phyloP scores from a whole-genome alignment of 2,888 invertebrate species.

The Dendrolimus pini region DNA sequence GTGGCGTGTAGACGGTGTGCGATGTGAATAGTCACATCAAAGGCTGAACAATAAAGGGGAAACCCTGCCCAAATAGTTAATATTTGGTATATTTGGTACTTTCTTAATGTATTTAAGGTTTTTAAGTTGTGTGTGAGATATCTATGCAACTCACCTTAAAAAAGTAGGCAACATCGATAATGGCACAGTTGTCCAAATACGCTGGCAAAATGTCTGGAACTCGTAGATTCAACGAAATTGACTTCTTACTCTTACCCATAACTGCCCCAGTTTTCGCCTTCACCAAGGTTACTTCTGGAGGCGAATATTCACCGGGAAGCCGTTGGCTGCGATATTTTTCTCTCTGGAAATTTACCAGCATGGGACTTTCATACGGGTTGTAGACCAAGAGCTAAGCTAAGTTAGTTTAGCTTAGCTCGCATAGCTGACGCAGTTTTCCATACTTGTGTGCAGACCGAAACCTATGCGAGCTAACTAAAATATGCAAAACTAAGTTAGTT shows the following conservation, averaged over 20 bases:
- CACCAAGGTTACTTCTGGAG: conserved; percentile 28
- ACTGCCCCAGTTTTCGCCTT: conserved; percentile 30
- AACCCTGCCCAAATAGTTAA: too few relatives aligned
- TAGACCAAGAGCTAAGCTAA: too few relatives aligned
- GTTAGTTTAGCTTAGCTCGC: too few relatives aligned
- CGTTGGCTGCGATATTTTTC: conserved; percentile 35
- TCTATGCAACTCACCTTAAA: conserved; percentile 35
- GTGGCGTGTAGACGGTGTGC: too few relatives aligned
- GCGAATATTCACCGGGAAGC: conserved; percentile 36
- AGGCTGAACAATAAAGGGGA: too few relatives aligned
- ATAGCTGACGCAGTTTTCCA: too few relatives aligned
- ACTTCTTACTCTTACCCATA: conserved; percentile 23
- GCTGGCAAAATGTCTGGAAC: conserved; percentile 43
- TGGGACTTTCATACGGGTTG: not conserved
- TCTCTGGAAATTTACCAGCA: conserved; percentile 23
- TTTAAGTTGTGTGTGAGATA: not conserved
- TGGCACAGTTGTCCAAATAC: conserved; percentile 36
- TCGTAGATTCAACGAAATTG: conserved; percentile 24
- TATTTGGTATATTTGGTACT: too few relatives aligned
- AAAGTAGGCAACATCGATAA: conserved; percentile 48
- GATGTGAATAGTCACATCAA: too few relatives aligned
- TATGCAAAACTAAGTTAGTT: too few relatives aligned
- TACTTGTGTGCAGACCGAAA: too few relatives aligned
- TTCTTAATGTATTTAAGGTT: not conserved
- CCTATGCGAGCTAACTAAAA: too few relatives aligned